These are phyloP conservation scores for Caerostris darwini DNA, from an alignment of 1,140 invertebrate genomes.

Conservation along the genomic window DNA sequence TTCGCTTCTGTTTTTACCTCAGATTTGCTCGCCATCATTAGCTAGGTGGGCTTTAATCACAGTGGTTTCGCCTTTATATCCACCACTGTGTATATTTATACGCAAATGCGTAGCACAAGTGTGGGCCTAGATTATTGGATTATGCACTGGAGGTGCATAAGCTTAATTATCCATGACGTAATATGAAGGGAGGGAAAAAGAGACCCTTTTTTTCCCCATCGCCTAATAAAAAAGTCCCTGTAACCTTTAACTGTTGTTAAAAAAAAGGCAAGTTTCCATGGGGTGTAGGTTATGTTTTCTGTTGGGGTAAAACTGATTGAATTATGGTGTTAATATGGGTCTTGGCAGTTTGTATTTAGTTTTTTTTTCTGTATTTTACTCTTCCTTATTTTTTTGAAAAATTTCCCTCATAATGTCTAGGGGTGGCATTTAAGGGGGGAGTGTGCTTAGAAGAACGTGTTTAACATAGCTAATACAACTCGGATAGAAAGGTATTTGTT, in stretches of 20 bases:
- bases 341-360: constrained; percentile 14
- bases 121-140: constrained; percentile 70
- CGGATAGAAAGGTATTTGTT: not conserved
- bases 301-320: constrained; percentile 67
- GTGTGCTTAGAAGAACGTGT: constrained; percentile 14
- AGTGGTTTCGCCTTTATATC: constrained; percentile 34
- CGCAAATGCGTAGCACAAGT: constrained; percentile 23
- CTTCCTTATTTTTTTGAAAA: not conserved
- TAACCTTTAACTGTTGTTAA: constrained; percentile 39
- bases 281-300: constrained; percentile 55
- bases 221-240: not conserved
- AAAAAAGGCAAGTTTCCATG: constrained; percentile 22
- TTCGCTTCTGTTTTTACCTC: constrained; percentile 56
- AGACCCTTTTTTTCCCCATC: constrained; percentile 51
- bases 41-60: constrained; percentile 72
- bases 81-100: constrained; percentile 49
- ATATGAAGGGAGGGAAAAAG: constrained; percentile 62
- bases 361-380: not conserved
- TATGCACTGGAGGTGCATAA: constrained; percentile 50
- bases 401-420: not conserved
- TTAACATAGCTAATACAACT: constrained; percentile 1
- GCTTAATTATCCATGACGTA: constrained; percentile 76
- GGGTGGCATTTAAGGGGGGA: not conserved
- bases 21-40: constrained; percentile 69
- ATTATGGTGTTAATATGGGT: constrained; percentile 73